Percentiles rank a stretch among this genome's conserved stretches.
phyloP scores from a whole-genome alignment of 64 coral and sea anemone species.

The Porites australiensis region DNA sequence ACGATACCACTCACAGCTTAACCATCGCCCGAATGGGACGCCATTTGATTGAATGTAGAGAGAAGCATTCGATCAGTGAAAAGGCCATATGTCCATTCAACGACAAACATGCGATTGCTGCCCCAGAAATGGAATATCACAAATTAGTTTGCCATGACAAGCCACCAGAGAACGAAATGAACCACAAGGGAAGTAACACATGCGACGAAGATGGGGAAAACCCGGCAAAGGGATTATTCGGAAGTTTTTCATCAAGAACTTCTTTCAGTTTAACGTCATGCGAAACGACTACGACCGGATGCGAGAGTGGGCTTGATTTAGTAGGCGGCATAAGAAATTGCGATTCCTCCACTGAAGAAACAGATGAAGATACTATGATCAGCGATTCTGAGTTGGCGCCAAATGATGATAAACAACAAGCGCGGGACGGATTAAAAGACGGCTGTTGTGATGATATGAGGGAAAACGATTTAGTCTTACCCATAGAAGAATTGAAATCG shows the following conservation, averaged over 20 bases:
- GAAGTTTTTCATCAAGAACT: conserved; percentile 32
- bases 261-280: conserved; percentile 14
- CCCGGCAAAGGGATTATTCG: not conserved
- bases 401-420: conserved; percentile 59
- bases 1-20: conserved; percentile 69
- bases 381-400: conserved; percentile 40
- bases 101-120: conserved; percentile 74
- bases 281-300: conserved; percentile 62
- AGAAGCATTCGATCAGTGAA: conserved; percentile 76
- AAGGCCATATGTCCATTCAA: conserved; percentile 98
- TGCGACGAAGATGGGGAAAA: conserved; percentile 1
- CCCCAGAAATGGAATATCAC: conserved; percentile 86
- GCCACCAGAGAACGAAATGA: conserved; percentile 30
- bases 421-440: conserved; percentile 23
- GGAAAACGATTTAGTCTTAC: conserved; percentile 59
- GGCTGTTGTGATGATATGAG: not conserved
- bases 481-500: conserved; percentile 50
- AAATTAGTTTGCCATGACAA: conserved; percentile 72
- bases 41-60: conserved; percentile 88
- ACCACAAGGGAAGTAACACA: conserved; percentile 25
- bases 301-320: conserved; percentile 59
- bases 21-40: conserved; percentile 55
- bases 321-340: conserved; percentile 71
- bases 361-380: conserved; percentile 42
- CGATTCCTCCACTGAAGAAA: conserved; percentile 42